Evolutionary conservation across 2,113 vertebrate species (phyloP).

Genomic region (Labeo rohita): DNA sequence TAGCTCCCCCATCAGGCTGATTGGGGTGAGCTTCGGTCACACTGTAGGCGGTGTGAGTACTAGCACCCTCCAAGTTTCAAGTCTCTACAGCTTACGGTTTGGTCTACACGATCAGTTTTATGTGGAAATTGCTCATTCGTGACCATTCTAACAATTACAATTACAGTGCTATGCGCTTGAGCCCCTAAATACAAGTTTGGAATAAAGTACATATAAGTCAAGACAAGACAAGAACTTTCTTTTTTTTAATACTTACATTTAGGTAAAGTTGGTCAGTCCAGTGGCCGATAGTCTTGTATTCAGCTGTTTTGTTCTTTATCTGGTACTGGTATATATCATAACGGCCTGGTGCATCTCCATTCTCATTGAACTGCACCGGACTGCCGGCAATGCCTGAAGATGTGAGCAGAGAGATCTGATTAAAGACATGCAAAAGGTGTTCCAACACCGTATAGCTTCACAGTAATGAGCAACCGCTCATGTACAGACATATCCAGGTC

Average conservation of each 20-base stretch:
- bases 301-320: slow-evolving; percentile 85
- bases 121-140: too few species aligned
- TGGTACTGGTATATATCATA: slow-evolving; percentile 98
- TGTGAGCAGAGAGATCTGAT: slow-evolving; percentile 48
- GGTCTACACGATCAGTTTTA: too few species aligned
- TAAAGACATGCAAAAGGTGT: slow-evolving; percentile 25
- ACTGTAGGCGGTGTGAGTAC: too few species aligned
- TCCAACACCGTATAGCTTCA: not conserved
- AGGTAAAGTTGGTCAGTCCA: slow-evolving; percentile 94
- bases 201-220: not conserved
- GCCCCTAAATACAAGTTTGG: not conserved
- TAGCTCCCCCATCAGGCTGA: too few species aligned
- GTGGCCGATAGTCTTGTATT: slow-evolving; percentile 95
- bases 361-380: slow-evolving; percentile 95
- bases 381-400: slow-evolving; percentile 90
- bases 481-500: not conserved
- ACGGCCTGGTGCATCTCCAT: slow-evolving; percentile 84
- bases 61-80: too few species aligned
- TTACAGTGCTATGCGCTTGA: too few species aligned
- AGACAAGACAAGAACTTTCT: not conserved
- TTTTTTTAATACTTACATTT: slow-evolving; percentile 77
- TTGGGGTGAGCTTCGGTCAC: too few species aligned
- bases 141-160: too few species aligned
- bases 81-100: too few species aligned
- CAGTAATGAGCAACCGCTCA: not conserved